Evolutionary conservation across 2,888 invertebrate species (phyloP), one percentile per base, ranked within the genome.

Genomic region (Ashinkailepas kermadecensis): DNA sequence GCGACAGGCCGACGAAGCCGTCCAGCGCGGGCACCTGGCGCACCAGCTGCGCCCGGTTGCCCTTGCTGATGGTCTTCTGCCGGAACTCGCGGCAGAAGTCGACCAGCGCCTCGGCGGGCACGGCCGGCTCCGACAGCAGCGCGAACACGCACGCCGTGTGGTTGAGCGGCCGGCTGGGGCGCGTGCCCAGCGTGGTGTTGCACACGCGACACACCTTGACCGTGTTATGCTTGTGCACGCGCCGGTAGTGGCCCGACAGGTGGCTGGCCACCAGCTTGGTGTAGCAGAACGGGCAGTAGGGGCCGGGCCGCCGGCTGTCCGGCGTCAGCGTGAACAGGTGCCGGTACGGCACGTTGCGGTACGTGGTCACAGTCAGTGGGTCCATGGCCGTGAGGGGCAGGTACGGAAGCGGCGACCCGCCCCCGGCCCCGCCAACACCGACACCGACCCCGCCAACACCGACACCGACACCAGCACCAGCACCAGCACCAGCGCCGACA

Each of bases 101-200:
- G 39, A 56, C 21, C 54, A 74, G 56, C 18, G 54, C 74, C 8
- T 12, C 21, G 54, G 54, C 56, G 56, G 74, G 21, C 56, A 74
- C 74, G 21, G 54, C 21, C 54, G 74, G 74, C 74, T 56, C 12
- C 1, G 74, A 74, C 9, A 54, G 74, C 56, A 74, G 18, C 56
- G 74, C 74, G 74, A 74, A 74, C 9, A 74, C 18, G 74, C 74
- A 74, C 21, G 74, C 74, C 10, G 74, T 56, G 74, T 74, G 74
- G 56, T 74, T 74, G 54, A 74, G 74, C 18, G 74, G 74, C 54
- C 74, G 54, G 56, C 74, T 74, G 54, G 74, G 74, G 1, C 74
- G 74, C 74, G 74, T 21, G 10, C 74, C 74, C 18, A 74, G 54
- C 54, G 56, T 21, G 10, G 18, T 74, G 18, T 56, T 56, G 56